A percentile compares a stretch with the other conserved stretches of the same genome.
These are phyloP conservation scores for Actinernus sp. DNA, from an alignment of 92 coral and sea anemone species.

Conservation along the genomic window DNA sequence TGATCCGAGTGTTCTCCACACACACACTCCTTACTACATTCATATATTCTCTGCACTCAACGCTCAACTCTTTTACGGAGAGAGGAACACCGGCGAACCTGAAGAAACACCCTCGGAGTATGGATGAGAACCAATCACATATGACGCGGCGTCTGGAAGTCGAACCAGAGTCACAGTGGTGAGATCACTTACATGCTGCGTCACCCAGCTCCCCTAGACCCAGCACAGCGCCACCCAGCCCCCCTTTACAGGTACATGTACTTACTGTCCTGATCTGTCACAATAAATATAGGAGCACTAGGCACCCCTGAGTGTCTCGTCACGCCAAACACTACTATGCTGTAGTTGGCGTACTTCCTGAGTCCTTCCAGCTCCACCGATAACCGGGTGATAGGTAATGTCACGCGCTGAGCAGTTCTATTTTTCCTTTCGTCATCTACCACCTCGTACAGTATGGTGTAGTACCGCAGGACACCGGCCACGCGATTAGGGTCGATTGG, in stretches of 20 bases:
- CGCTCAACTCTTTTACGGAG: no score
- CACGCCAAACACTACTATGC: constrained; percentile 55
- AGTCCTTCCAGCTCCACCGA: constrained; percentile 54
- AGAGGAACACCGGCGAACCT: no score
- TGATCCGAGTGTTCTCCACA: no score
- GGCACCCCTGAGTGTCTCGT: constrained; percentile 68
- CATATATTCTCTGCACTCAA: no score
- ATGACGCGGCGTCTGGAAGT: no score
- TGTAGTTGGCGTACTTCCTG: constrained; percentile 69
- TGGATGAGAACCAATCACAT: no score
- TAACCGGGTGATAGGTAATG: constrained; percentile 18
- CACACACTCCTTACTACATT: no score
- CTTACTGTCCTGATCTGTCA: constrained; percentile 83
- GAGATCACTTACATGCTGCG: no score
- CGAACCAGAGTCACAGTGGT: no score
- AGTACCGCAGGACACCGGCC: constrained; percentile 76
- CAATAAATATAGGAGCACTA: constrained; percentile 46
- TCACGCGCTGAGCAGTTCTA: background rate
- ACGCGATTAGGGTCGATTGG: constrained; percentile 48
- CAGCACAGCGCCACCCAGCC: no score
- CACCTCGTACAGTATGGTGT: constrained; percentile 39
- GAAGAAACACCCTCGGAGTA: no score
- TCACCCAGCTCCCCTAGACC: no score
- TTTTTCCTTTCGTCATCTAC: background rate
- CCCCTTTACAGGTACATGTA: background rate